phyloP scores from a whole-genome alignment of 1,140 invertebrate genomes.

The Macrostomum lignano region DNA sequence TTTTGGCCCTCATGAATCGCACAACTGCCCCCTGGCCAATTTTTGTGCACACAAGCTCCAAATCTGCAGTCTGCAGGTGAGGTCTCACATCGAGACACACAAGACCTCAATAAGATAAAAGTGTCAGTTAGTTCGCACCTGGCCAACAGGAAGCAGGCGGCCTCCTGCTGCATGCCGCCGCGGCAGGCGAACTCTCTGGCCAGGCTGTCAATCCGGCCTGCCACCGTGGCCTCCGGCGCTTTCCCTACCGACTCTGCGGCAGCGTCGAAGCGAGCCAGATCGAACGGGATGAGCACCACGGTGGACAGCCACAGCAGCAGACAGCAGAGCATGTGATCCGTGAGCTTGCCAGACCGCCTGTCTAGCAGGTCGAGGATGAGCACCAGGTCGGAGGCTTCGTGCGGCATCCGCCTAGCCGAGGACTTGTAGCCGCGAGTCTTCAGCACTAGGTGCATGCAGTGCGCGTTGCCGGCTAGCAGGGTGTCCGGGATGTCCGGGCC shows the following conservation, averaged over 20 bases:
- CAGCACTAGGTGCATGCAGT: conserved; percentile 38
- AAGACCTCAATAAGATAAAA: not conserved
- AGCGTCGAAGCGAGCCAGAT: conserved; percentile 54
- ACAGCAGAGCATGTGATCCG: too few species aligned
- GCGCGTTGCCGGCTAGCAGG: conserved; percentile 8
- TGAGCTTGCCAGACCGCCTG: too few species aligned
- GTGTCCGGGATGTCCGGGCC: not conserved
- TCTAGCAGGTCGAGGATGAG: conserved; percentile 40
- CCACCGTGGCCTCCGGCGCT: too few species aligned
- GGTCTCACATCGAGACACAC: not conserved
- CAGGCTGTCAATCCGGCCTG: too few species aligned
- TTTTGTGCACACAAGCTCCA: too few species aligned
- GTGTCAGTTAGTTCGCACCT: conserved; percentile 4
- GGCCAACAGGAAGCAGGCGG: too few species aligned
- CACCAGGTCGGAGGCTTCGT: conserved; percentile 62
- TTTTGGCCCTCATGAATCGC: too few species aligned
- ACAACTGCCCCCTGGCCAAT: too few species aligned
- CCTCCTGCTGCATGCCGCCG: too few species aligned
- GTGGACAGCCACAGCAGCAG: conserved; percentile 82
- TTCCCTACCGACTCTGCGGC: too few species aligned
- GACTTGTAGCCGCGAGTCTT: conserved; percentile 61
- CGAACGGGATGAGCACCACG: conserved; percentile 69
- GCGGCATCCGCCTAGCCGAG: conserved; percentile 58
- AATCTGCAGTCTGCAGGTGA: too few species aligned
- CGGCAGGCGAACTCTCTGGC: too few species aligned